Evolutionary conservation across 2,888 invertebrate species (phyloP).

Genomic region (Scaptomyza cyrtandrae): DNA sequence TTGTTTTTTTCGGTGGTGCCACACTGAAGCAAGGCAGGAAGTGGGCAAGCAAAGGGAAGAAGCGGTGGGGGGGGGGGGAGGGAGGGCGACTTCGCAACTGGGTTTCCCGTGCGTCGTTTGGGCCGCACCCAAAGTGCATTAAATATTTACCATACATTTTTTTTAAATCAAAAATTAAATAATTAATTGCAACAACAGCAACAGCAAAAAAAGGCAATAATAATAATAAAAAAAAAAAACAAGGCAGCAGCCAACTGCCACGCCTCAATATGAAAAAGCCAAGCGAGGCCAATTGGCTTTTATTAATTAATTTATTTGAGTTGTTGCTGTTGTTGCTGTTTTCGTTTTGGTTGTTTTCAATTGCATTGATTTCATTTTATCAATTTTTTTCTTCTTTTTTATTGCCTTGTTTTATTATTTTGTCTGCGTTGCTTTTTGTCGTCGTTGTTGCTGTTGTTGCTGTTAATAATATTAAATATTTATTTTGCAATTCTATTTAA

Average conservation of each 20-base stretch:
- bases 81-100: background rate
- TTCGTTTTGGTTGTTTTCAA: conserved; percentile 30
- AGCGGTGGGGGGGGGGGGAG: background rate
- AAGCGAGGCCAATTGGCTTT: conserved; percentile 58
- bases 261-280: conserved; percentile 11
- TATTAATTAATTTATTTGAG: conserved; percentile 78
- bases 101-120: conserved; percentile 33
- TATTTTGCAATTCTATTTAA: conserved; percentile 76
- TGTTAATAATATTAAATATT: conserved; percentile 76
- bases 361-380: conserved; percentile 36
- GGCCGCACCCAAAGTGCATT: conserved; percentile 52
- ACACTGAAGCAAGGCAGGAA: conserved; percentile 23
- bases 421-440: conserved; percentile 12
- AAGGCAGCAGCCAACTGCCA: background rate
- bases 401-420: conserved; percentile 21
- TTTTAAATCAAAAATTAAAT: conserved; percentile 74
- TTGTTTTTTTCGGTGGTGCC: conserved; percentile 1
- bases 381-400: conserved; percentile 31
- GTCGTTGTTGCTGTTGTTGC: conserved; percentile 25
- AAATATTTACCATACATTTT: conserved; percentile 67
- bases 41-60: conserved; percentile 3
- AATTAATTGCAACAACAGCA: conserved; percentile 46
- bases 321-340: conserved; percentile 35
- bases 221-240: background rate
- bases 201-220: background rate